A percentile compares a stretch with the other conserved stretches of the same genome.
phyloP scores from a whole-genome alignment of 2,113 vertebrate species.

The Leiothrix lutea region DNA sequence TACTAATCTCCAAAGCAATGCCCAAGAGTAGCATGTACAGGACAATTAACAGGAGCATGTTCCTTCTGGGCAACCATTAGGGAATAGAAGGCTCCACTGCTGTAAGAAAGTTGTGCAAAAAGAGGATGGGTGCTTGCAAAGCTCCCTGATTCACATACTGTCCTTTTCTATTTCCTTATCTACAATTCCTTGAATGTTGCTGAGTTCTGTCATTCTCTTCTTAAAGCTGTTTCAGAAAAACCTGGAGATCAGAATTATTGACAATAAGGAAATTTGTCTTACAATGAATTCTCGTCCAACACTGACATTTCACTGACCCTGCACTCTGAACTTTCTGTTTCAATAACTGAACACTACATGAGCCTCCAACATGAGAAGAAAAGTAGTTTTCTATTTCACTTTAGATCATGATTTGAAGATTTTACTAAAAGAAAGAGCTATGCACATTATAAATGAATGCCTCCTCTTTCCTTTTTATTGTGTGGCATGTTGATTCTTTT shows the following conservation, averaged over 20 bases:
- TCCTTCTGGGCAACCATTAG: neutral
- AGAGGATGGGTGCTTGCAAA: neutral
- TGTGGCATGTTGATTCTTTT: neutral
- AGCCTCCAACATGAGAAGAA: neutral
- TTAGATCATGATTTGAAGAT: neutral
- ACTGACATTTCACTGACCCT: neutral
- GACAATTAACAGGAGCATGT: neutral
- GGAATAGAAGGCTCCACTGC: neutral
- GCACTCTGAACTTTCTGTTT: neutral
- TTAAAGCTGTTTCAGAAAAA: neutral
- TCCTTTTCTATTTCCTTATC: neutral
- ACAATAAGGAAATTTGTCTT: neutral
- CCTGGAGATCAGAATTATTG: neutral
- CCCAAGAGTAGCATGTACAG: neutral
- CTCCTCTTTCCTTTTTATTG: neutral
- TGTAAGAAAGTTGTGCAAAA: neutral
- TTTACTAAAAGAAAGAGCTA: neutral
- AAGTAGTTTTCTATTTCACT: neutral
- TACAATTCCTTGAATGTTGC: neutral
- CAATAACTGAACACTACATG: neutral
- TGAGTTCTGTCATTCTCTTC: neutral
- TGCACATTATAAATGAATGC: neutral
- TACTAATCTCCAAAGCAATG: neutral
- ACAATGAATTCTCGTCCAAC: neutral
- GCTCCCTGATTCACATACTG: neutral